Conservation (phyloP, 2,888 invertebrate genomes). For the Agonopterix arenella region DNA sequence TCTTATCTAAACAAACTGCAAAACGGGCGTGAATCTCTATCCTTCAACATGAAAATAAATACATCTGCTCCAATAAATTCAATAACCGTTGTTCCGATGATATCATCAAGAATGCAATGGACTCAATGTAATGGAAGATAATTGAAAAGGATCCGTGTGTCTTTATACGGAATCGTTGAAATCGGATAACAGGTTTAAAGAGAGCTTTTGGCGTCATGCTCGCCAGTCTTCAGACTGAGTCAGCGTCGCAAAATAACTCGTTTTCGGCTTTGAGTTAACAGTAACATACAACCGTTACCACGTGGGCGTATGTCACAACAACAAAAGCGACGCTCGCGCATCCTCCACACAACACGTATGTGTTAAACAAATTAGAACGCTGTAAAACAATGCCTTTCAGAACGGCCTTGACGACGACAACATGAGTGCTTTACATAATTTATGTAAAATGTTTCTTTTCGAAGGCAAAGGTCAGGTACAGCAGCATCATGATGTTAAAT, state of each 20-base stretch:
- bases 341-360: slow-evolving; percentile 12
- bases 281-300: slow-evolving; percentile 60
- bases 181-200: slow-evolving; percentile 26
- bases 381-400: background rate
- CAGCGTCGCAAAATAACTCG: slow-evolving; percentile 57
- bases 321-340: slow-evolving; percentile 17
- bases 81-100: background rate
- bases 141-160: slow-evolving; percentile 8
- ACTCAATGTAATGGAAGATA: slow-evolving; percentile 3
- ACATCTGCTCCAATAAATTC: no score
- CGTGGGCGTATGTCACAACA: slow-evolving; percentile 50
- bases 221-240: slow-evolving; percentile 33
- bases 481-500: background rate
- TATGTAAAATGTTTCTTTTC: background rate
- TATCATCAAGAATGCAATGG: background rate
- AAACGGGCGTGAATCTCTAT: slow-evolving; percentile 33
- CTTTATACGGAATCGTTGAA: slow-evolving; percentile 10
- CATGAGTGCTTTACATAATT: background rate
- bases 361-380: slow-evolving; percentile 1
- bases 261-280: slow-evolving; percentile 55
- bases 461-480: slow-evolving; percentile 1
- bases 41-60: slow-evolving; percentile 21
- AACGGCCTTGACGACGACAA: background rate
- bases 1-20: slow-evolving; percentile 48
- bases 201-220: slow-evolving; percentile 31